Evolutionary conservation across 2,888 invertebrate genomes (phyloP).

Genomic region (Troides helena): DNA sequence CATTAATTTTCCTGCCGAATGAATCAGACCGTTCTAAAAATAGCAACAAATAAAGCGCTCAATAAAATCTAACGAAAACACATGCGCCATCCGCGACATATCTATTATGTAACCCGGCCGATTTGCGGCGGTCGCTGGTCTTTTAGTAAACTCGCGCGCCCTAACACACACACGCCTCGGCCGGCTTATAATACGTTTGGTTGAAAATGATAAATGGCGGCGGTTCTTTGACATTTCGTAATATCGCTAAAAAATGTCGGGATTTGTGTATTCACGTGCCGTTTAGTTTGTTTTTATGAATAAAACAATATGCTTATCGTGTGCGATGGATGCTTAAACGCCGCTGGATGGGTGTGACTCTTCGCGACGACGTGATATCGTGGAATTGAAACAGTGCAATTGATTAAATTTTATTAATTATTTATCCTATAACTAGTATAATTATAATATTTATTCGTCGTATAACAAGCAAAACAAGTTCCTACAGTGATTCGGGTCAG

Average conservation of each 20-base stretch:
- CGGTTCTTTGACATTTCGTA: constrained; percentile 62
- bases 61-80: constrained; percentile 64
- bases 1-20: constrained; percentile 27
- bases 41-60: constrained; percentile 65
- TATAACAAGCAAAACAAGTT: neutral
- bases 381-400: constrained; percentile 26
- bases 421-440: constrained; percentile 16
- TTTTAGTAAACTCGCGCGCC: constrained; percentile 7
- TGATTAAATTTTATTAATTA: constrained; percentile 11
- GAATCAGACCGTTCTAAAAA: constrained; percentile 53
- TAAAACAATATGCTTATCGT: constrained; percentile 50
- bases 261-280: constrained; percentile 44
- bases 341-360: constrained; percentile 32
- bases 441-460: constrained; percentile 6
- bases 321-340: constrained; percentile 29
- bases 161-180: constrained; percentile 41
- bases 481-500: neutral
- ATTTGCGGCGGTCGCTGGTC: constrained; percentile 27
- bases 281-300: constrained; percentile 51
- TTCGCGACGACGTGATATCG: constrained; percentile 30
- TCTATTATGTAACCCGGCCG: constrained; percentile 38
- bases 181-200: constrained; percentile 38
- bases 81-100: constrained; percentile 64
- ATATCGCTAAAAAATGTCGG: constrained; percentile 46
- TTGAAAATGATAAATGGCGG: constrained; percentile 64